A percentile compares a stretch with the other conserved stretches of the same genome.
phyloP scores from a whole-genome alignment of 2,113 vertebrate species.

The Grallaria varia region DNA sequence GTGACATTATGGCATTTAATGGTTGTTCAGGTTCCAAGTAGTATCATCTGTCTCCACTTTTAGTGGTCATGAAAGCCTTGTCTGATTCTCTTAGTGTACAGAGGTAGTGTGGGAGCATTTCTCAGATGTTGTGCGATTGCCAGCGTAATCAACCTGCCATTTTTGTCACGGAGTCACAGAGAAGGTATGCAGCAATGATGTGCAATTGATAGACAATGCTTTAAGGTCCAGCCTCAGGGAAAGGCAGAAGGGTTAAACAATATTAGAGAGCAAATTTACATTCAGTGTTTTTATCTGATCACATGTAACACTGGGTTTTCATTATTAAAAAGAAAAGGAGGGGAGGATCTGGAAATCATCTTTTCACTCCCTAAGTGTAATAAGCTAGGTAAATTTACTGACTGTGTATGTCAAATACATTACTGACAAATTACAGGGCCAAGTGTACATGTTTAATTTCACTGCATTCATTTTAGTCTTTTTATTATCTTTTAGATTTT shows the following conservation, averaged over 20 bases:
- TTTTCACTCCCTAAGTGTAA: background rate
- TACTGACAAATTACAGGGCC: background rate
- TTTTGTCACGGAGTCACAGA: background rate
- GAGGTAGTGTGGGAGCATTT: background rate
- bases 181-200: background rate
- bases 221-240: background rate
- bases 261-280: background rate
- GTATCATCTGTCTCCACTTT: background rate
- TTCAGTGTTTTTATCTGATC: background rate
- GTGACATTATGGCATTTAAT: background rate
- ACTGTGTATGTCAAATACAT: background rate
- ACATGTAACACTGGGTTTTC: background rate
- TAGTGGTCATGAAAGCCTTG: background rate
- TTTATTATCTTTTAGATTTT: background rate
- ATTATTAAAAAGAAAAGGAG: background rate
- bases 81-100: background rate
- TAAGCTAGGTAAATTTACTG: background rate
- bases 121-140: background rate
- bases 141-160: background rate
- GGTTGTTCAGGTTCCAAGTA: rapidly evolving
- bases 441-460: background rate
- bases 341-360: background rate
- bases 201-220: background rate
- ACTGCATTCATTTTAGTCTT: background rate
- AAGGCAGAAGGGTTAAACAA: background rate